Evolutionary conservation across 2,888 invertebrate species (phyloP), one percentile per base, ranked within the genome.

Genomic region (Xylota sylvarum): DNA sequence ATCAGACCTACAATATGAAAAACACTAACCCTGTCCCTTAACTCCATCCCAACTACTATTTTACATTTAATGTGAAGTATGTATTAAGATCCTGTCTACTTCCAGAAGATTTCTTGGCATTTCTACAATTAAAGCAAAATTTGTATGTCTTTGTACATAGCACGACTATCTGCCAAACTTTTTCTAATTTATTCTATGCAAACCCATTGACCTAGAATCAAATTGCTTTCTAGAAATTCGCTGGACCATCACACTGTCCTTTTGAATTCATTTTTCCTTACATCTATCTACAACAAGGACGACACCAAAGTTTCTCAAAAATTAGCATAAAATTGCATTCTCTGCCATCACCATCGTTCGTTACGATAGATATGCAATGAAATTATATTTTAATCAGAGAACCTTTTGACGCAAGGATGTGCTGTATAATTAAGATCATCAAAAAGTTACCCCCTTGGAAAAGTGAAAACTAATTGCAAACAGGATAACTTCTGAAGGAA

Each of bases 321-420:
- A 50, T 73, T 62, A 62, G 48, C 60, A 64, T 55, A 14, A 74
- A 52, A 64, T 55, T 65, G 35, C 40, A 46, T 12, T 35, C 43
- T 62, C 52, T 30, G 23, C 12, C 35, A 30, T 58, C 40, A 14
- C 52, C 43, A 27, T 6, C 7, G n/a, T 32, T 72, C 55, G 35
- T 62, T 30, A 0, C 12, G 37, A 32, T 35, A 17, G 37, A 32
- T 35, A 17, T 19, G 43, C 37, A 83, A 69, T 67, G 32, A 67
- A 73, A 83, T 69, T 78, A 65, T 58, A 78, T 52, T 73, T 83
- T 73, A 60, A 78, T 67, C 55, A 67, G 52, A 72, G 40, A 69
- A 60, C 73, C 67, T 67, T 83, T 78, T 73, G 73, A 72, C 37
- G 5, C 64, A 65, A 46, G 46, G 52, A 52, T 58, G n/a, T 23